A percentile compares a stretch with the other conserved stretches of the same genome.
Evolutionary conservation across 2,888 invertebrate genomes (phyloP).

Genomic region (Hirtodrosophila duncani): DNA sequence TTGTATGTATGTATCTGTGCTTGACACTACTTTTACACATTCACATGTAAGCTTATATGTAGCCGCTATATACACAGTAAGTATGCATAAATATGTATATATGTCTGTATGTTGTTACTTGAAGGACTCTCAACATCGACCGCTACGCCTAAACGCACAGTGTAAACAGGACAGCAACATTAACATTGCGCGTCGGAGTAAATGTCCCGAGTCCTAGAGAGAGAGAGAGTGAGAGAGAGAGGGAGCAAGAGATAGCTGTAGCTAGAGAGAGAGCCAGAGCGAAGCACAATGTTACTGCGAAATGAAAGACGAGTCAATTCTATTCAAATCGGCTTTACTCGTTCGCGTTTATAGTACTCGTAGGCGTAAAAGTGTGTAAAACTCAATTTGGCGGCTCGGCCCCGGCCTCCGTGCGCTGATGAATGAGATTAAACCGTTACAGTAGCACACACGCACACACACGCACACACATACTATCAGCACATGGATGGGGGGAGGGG

Average conservation of each 20-base stretch:
- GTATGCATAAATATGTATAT: slow-evolving; percentile 18
- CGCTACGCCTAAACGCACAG: slow-evolving; percentile 41
- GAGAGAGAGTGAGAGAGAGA: slow-evolving; percentile 4
- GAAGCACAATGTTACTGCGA: background rate
- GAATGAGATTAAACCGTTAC: slow-evolving; percentile 73
- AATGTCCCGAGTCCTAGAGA: background rate
- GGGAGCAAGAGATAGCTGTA: slow-evolving; percentile 8
- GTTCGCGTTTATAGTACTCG: slow-evolving; percentile 57
- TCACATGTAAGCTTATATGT: too few relatives aligned
- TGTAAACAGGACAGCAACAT: slow-evolving; percentile 38
- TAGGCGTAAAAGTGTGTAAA: slow-evolving; percentile 69
- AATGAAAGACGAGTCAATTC: slow-evolving; percentile 17
- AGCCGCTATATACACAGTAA: too few relatives aligned
- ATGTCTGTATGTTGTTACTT: slow-evolving; percentile 18
- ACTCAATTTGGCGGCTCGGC: slow-evolving; percentile 40
- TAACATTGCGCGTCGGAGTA: slow-evolving; percentile 42
- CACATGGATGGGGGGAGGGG: slow-evolving; percentile 19
- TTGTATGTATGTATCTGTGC: slow-evolving; percentile 19
- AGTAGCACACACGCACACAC: slow-evolving; percentile 27
- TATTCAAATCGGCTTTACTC: slow-evolving; percentile 43
- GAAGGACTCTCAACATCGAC: slow-evolving; percentile 71
- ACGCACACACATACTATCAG: slow-evolving; percentile 4
- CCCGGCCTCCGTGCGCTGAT: slow-evolving; percentile 57
- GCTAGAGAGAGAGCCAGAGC: background rate
- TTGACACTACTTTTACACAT: slow-evolving; percentile 66